Percentiles rank a stretch among this genome's conserved stretches.
phyloP scores from a whole-genome alignment of 2,888 invertebrate species.

The Sympetrum striolatum region DNA sequence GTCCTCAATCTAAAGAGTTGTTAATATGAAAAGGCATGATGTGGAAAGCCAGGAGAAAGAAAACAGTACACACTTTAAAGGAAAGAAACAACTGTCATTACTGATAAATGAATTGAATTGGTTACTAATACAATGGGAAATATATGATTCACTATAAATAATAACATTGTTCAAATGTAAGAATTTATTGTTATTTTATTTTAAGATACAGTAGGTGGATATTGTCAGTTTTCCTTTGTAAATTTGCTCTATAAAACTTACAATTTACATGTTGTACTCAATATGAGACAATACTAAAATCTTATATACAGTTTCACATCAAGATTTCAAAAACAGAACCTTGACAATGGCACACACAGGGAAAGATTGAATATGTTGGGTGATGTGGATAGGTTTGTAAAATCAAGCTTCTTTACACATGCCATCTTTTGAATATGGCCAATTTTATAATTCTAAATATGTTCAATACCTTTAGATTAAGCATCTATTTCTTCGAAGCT shows the following conservation, averaged over 20 bases:
- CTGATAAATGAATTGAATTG: too few species aligned
- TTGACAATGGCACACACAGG: not conserved
- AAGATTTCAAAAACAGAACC: not conserved
- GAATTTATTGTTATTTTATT: not conserved
- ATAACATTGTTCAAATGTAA: not conserved
- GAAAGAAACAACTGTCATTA: too few species aligned
- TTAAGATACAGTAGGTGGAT: not conserved
- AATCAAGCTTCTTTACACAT: not conserved
- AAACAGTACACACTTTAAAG: too few species aligned
- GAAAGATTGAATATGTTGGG: not conserved
- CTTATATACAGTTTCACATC: not conserved
- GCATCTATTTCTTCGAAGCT: not conserved
- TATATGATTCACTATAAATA: too few species aligned
- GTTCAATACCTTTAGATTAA: not conserved
- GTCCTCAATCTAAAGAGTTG: too few species aligned
- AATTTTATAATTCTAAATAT: not conserved
- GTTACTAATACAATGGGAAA: too few species aligned
- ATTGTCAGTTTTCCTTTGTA: not conserved
- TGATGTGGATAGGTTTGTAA: not conserved
- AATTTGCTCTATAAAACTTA: not conserved
- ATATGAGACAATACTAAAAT: constrained; percentile 14
- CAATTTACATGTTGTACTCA: not conserved
- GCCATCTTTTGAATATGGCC: not conserved
- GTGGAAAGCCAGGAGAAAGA: too few species aligned
- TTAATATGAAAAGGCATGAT: too few species aligned